A percentile compares a stretch with the other conserved stretches of the same genome.
Evolutionary conservation across 2,113 vertebrate species (phyloP).

Genomic region (Beaufortia kweichowensis): DNA sequence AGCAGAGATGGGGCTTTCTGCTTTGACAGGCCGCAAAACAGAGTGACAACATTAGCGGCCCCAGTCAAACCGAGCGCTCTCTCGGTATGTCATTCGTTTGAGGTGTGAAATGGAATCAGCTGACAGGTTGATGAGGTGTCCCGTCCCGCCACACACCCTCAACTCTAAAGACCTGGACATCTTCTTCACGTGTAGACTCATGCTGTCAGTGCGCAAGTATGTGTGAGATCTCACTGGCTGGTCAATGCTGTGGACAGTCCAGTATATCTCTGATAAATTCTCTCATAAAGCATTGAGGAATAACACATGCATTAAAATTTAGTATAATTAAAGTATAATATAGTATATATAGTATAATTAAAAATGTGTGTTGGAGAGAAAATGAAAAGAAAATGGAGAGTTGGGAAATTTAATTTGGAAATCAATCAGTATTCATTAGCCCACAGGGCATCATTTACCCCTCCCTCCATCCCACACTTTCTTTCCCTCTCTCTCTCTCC

Average conservation of each 20-base stretch:
- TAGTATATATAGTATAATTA: neutral
- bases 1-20: slow-evolving; percentile 39
- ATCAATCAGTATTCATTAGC: slow-evolving; percentile 64
- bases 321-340: too few species aligned
- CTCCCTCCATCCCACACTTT: slow-evolving; percentile 32
- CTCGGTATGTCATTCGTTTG: slow-evolving; percentile 49
- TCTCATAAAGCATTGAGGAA: neutral
- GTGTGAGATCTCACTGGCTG: neutral
- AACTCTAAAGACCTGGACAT: neutral
- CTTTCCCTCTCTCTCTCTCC: slow-evolving; percentile 34
- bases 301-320: neutral
- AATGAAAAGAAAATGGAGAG: slow-evolving; percentile 40
- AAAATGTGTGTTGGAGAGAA: neutral
- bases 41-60: slow-evolving; percentile 50
- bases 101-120: slow-evolving; percentile 29
- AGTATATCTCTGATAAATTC: neutral
- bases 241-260: neutral
- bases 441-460: slow-evolving; percentile 45
- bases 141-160: neutral
- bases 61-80: slow-evolving; percentile 41
- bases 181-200: neutral
- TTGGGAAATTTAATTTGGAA: slow-evolving; percentile 60
- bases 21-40: slow-evolving; percentile 49
- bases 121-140: slow-evolving; percentile 49
- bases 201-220: neutral